Percentiles rank a stretch among this genome's conserved stretches.
These are phyloP conservation scores for Alentia gelatinosa DNA, from an alignment of 2,888 invertebrate genomes.

Conservation along the genomic window DNA sequence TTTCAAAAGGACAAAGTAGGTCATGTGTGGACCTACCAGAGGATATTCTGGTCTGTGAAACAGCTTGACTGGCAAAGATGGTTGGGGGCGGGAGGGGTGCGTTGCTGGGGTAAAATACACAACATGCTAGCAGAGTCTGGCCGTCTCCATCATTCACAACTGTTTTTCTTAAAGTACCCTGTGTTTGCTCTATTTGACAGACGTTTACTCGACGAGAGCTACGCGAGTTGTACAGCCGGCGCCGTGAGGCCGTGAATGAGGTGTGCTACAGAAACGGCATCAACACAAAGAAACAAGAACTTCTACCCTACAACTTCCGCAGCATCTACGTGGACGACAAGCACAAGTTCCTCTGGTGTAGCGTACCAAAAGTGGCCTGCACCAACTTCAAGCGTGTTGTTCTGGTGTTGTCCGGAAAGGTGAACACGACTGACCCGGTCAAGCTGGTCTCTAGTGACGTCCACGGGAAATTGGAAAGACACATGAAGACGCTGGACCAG, in stretches of 20 bases:
- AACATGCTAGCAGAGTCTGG: background rate
- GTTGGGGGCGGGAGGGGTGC: too few relatives aligned
- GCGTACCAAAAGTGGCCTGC: slow-evolving; percentile 94
- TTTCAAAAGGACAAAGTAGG: too few relatives aligned
- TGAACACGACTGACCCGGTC: slow-evolving; percentile 57
- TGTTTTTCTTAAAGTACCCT: background rate
- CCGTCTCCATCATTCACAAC: background rate
- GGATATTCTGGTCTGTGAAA: too few relatives aligned
- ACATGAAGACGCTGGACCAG: slow-evolving; percentile 71
- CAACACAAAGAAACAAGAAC: background rate
- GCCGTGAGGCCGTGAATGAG: slow-evolving; percentile 25
- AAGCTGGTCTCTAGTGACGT: slow-evolving; percentile 27
- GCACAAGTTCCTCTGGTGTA: slow-evolving; percentile 93
- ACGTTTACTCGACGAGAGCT: background rate
- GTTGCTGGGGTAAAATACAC: too few relatives aligned
- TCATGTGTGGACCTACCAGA: too few relatives aligned
- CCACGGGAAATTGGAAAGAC: slow-evolving; percentile 45
- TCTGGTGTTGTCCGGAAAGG: slow-evolving; percentile 88
- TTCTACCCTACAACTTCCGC: slow-evolving; percentile 18
- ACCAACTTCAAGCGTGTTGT: slow-evolving; percentile 96
- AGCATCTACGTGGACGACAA: slow-evolving; percentile 86
- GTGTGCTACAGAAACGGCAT: slow-evolving; percentile 50
- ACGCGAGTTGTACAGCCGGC: background rate
- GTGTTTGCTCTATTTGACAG: background rate
- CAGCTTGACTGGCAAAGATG: too few relatives aligned